Base-by-base conservation (phyloP, 1,140 invertebrate genomes). In the Drosophila sucinea region DNA sequence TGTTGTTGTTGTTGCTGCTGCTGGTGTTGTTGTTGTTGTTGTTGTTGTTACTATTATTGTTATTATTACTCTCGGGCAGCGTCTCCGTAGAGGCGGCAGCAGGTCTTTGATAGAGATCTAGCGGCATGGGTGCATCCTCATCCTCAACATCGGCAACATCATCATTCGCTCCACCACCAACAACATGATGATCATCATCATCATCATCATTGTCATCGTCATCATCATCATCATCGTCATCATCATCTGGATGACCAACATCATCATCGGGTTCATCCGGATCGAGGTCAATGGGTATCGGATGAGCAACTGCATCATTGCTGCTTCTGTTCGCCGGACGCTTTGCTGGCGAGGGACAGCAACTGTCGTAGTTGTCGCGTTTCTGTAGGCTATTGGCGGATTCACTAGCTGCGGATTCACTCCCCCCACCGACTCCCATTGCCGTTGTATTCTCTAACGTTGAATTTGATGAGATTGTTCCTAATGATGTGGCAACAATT, bases 31-130 rank as follows among this genome's bases (percentile, higher is more conserved):
- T 73, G 41, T 40, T 58, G 51, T 44, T 83, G 38, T 33, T 70
- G 56, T 32, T 82, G 60, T n/a, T 71, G 65, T 5, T 79, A 30
- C 23, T 64, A 27, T 8, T 73, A 60, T 27, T 68, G 51, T 61
- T 67, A 60, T 44, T 69, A 47, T 61, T 68, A 67, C 54, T 78
- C 56, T 77, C 73, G 61, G 62, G 67, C 62, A 68, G 35, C 30
- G 32, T 55, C 23, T 67, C 56, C 51, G 65, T 66, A 60, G 54
- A 67, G 30, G 44, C 76, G 30, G 44, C 76, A 63, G 63, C 73
- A 61, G 82, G 89, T 75, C 91, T 78, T 77, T 92, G 91, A 77
- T 92, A 92, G 83, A 92, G 83, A 90, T 92, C 91, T 77, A 92
- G 62, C 60, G 91, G 89, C 75, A 83, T 80, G 51, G 90, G 81